phyloP scores from a whole-genome alignment of 2,113 vertebrate genomes.

The Heterochromis multidens region DNA sequence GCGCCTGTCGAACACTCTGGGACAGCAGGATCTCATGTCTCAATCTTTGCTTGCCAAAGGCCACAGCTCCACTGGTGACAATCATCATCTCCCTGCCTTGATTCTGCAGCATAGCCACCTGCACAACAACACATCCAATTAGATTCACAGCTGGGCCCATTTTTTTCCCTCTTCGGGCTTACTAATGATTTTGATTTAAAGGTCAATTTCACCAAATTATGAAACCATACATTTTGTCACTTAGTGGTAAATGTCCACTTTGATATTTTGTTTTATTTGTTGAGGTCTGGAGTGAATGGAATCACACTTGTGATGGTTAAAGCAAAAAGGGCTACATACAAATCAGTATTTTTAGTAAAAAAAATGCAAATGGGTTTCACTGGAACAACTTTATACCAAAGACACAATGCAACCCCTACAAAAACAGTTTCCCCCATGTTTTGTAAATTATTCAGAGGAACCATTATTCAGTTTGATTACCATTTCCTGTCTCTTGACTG shows the following conservation, averaged over 20 bases:
- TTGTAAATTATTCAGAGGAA: no score
- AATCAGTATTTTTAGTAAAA: no score
- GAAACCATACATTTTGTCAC: not conserved
- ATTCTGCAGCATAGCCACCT: conserved; percentile 96
- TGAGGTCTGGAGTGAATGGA: no score
- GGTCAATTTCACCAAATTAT: not conserved
- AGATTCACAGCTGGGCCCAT: not conserved
- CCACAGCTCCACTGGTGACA: conserved; percentile 96
- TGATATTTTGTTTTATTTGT: no score
- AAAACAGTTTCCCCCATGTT: no score
- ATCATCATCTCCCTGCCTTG: conserved; percentile 98
- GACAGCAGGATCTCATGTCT: conserved; percentile 96
- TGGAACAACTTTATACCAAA: no score
- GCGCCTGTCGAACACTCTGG: conserved; percentile 93
- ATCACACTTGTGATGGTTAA: no score
- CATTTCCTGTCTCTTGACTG: no score
- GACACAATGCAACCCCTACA: no score
- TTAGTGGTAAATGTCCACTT: not conserved
- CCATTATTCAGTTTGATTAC: no score
- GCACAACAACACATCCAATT: not conserved
- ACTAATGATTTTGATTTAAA: not conserved
- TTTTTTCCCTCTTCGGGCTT: not conserved
- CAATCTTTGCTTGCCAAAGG: conserved; percentile 95
- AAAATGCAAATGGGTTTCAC: no score
- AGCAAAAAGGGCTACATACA: no score